Percentiles rank a stretch among this genome's conserved stretches.
Evolutionary conservation across 2,888 invertebrate genomes (phyloP).

Genomic region (Carabus problematicus): DNA sequence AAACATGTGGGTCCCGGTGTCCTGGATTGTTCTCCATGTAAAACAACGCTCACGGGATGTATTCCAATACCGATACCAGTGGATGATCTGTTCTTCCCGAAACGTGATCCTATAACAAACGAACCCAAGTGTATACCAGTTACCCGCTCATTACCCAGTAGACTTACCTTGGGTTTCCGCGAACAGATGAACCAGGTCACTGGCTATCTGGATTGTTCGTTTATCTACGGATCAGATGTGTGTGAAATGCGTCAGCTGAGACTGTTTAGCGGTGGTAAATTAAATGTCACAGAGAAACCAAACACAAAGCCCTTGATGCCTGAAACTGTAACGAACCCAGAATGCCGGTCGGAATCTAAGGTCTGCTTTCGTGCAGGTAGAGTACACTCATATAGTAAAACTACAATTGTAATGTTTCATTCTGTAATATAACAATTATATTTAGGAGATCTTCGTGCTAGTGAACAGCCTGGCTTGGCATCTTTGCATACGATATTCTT

Average conservation of each 20-base stretch:
- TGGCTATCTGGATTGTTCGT: constrained; percentile 71
- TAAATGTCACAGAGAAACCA: constrained; percentile 58
- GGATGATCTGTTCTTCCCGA: constrained; percentile 62
- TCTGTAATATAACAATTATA: constrained; percentile 31
- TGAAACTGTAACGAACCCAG: constrained; percentile 56
- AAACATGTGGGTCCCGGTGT: constrained; percentile 58
- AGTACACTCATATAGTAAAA: neutral
- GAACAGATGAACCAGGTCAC: constrained; percentile 73
- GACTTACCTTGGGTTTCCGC: constrained; percentile 52
- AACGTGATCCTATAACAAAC: constrained; percentile 50
- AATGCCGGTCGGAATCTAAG: constrained; percentile 56
- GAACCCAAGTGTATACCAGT: constrained; percentile 62
- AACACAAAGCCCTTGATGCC: constrained; percentile 58
- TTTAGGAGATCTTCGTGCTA: constrained; percentile 73
- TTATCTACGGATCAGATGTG: constrained; percentile 69
- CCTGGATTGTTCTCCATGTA: constrained; percentile 61
- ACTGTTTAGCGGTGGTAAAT: constrained; percentile 64
- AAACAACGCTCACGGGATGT: constrained; percentile 61
- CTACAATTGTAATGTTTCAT: constrained; percentile 4
- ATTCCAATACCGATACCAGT: constrained; percentile 62
- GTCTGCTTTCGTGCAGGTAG: constrained; percentile 57
- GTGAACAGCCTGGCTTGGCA: constrained; percentile 74
- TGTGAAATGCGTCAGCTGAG: constrained; percentile 62
- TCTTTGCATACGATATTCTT: constrained; percentile 72
- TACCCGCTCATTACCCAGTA: constrained; percentile 57